phyloP scores from a whole-genome alignment of 2,113 vertebrate genomes.

The Ceyx margarethae region DNA sequence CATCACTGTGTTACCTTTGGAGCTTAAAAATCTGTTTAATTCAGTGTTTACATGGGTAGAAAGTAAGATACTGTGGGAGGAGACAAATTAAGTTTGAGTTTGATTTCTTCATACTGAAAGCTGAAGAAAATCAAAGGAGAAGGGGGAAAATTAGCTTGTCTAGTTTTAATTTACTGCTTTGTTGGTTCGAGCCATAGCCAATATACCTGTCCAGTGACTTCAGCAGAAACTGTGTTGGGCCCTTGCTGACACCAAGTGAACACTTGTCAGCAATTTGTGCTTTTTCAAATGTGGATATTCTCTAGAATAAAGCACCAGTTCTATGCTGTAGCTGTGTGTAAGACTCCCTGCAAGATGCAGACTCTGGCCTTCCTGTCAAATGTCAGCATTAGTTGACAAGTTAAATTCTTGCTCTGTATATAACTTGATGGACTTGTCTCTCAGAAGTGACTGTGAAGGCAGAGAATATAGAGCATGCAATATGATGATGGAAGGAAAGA shows the following conservation, averaged over 20 bases:
- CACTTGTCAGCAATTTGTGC: background rate
- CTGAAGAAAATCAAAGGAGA: background rate
- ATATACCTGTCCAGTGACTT: background rate
- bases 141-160: background rate
- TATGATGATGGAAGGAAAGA: background rate
- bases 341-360: background rate
- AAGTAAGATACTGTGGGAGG: background rate
- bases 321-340: background rate
- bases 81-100: background rate
- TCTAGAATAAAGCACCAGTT: background rate
- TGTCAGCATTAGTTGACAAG: background rate
- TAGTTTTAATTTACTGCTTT: constrained; percentile 5
- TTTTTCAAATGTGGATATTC: background rate
- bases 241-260: background rate
- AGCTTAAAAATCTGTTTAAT: background rate
- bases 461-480: background rate
- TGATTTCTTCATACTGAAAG: background rate
- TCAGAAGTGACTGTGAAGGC: background rate
- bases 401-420: background rate
- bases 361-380: background rate
- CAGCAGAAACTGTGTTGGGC: background rate
- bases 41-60: background rate
- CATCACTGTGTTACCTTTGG: background rate
- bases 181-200: background rate
- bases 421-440: background rate